Evolutionary conservation across 2,797 vertebrate species (phyloP).

Genomic region (Capromys pilorides): DNA sequence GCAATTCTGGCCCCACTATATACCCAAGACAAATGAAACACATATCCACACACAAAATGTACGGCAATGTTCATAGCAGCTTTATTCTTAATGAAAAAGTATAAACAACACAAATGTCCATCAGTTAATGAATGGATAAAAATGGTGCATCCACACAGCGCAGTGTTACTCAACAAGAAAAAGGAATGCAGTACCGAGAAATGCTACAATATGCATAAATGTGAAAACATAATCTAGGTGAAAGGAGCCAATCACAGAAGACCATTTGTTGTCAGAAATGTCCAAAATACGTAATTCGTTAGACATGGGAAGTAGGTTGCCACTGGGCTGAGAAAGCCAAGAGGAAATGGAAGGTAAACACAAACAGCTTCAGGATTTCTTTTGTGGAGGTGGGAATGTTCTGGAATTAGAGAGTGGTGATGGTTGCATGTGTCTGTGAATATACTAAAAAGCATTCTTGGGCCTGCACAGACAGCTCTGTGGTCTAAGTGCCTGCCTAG

Average conservation of each 20-base stretch:
- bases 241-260: background rate
- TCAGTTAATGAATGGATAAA: background rate
- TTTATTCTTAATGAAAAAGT: slow-evolving; percentile 24
- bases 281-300: background rate
- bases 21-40: slow-evolving; percentile 29
- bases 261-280: background rate
- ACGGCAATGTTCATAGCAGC: background rate
- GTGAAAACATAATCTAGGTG: background rate
- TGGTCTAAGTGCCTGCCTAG: too few species aligned
- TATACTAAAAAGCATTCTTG: background rate
- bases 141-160: background rate
- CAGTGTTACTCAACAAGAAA: background rate
- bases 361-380: background rate
- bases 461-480: too few species aligned
- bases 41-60: background rate
- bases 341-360: background rate
- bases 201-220: background rate
- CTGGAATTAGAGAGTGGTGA: background rate
- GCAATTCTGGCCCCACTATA: background rate
- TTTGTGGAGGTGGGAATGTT: background rate
- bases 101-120: background rate
- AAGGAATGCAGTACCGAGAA: background rate
- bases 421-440: background rate
- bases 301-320: background rate
- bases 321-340: background rate